These are phyloP conservation scores for Hippocampus guttulatus DNA, from an alignment of 2,113 vertebrate genomes.

Conservation along the genomic window DNA sequence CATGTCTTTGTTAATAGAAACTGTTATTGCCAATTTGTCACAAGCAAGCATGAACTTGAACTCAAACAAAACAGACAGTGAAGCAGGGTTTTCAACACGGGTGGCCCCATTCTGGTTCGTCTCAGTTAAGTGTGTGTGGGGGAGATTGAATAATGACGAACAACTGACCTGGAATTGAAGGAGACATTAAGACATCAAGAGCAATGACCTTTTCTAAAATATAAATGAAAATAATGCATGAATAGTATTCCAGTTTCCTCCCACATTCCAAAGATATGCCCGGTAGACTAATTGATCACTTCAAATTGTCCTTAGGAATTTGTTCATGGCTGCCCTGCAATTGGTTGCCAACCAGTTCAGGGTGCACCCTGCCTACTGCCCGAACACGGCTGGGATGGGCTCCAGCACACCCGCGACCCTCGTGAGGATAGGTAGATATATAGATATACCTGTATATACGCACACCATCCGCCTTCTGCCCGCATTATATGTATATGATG, in stretches of 20 bases:
- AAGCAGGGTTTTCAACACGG: slow-evolving; percentile 64
- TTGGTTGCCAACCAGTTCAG: too few relatives aligned
- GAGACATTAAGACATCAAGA: slow-evolving; percentile 63
- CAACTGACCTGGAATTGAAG: slow-evolving; percentile 84
- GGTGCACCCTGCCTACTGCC: too few relatives aligned
- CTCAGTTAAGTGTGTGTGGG: slow-evolving; percentile 79
- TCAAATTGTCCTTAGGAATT: too few relatives aligned
- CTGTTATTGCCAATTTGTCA: slow-evolving; percentile 78
- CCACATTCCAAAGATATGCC: too few relatives aligned
- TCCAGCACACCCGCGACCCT: too few relatives aligned
- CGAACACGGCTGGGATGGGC: too few relatives aligned
- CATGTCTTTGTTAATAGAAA: slow-evolving; percentile 32
- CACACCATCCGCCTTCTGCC: not conserved
- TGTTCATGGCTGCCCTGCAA: too few relatives aligned
- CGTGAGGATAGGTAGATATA: too few relatives aligned
- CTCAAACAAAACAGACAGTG: slow-evolving; percentile 85
- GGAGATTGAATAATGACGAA: slow-evolving; percentile 93
- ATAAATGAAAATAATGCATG: not conserved
- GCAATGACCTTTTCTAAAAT: not conserved
- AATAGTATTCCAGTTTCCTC: too few relatives aligned
- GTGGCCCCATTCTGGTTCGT: slow-evolving; percentile 83
- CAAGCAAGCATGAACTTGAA: slow-evolving; percentile 76
- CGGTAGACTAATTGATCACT: too few relatives aligned
- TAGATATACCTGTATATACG: too few relatives aligned
- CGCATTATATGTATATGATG: too few relatives aligned